Percentiles rank a stretch among this genome's conserved stretches.
These are phyloP conservation scores for Crax fasciolata DNA, from an alignment of 2,797 vertebrate genomes.

Conservation along the genomic window DNA sequence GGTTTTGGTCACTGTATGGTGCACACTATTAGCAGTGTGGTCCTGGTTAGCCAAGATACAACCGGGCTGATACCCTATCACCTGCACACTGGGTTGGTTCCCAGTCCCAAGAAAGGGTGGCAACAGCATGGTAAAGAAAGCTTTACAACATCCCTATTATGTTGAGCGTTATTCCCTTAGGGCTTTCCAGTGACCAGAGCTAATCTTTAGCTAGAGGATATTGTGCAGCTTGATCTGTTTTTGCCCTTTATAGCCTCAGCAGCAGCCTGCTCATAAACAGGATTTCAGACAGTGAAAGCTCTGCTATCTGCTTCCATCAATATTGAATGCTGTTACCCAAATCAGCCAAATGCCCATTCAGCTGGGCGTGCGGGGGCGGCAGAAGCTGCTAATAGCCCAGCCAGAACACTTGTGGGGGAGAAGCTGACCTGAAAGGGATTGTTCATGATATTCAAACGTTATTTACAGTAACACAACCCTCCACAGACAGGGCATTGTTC, in stretches of 20 bases:
- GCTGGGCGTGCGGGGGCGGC: not conserved
- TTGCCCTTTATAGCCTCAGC: conserved; percentile 47
- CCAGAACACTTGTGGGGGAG: conserved; percentile 70
- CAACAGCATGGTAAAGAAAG: not conserved
- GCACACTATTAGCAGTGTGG: fast-evolving
- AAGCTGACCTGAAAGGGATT: conserved; percentile 80
- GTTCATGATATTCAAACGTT: conserved; percentile 77
- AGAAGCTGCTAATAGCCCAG: conserved; percentile 49
- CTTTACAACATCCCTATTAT: not conserved
- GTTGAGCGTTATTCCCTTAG: not conserved
- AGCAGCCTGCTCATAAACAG: not conserved
- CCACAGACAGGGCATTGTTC: conserved; percentile 80
- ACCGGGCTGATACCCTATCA: fast-evolving
- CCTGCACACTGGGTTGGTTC: not conserved
- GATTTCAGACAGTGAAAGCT: conserved; percentile 31
- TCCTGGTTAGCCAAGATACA: not conserved
- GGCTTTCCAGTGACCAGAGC: not conserved
- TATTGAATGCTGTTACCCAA: conserved; percentile 46
- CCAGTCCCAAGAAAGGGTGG: not conserved
- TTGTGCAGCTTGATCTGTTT: not conserved
- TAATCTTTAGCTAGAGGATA: not conserved
- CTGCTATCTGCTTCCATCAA: conserved; percentile 22
- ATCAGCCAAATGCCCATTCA: conserved; percentile 38
- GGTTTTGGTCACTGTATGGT: fast-evolving
- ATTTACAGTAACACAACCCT: conserved; percentile 78